A percentile compares a stretch with the other conserved stretches of the same genome.
phyloP scores from a whole-genome alignment of 2,888 invertebrate species.

The Ectemnius cavifrons region DNA sequence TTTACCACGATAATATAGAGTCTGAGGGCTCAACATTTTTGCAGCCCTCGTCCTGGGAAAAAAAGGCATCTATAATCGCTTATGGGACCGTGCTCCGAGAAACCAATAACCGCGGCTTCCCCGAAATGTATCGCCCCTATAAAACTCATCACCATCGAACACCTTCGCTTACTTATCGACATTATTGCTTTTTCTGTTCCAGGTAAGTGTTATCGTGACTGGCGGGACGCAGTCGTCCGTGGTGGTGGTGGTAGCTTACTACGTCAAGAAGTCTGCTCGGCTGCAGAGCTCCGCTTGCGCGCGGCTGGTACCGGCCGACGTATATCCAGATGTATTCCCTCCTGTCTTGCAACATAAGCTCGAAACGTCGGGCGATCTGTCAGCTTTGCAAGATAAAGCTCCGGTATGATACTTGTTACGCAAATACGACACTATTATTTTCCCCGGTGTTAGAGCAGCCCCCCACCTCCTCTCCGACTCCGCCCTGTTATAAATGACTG shows the following conservation, averaged over 20 bases:
- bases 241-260: constrained; percentile 24
- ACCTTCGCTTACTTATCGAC: not conserved
- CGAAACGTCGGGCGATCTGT: constrained; percentile 68
- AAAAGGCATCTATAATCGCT: no score
- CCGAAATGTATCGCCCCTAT: no score
- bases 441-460: constrained; percentile 37
- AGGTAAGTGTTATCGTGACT: constrained; percentile 60
- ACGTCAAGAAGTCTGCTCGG: constrained; percentile 28
- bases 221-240: no score
- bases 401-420: constrained; percentile 68
- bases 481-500: constrained; percentile 54
- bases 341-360: constrained; percentile 61
- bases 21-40: constrained; percentile 20
- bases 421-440: constrained; percentile 69
- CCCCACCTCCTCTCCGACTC: no score
- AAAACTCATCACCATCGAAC: not conserved
- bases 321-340: constrained; percentile 56
- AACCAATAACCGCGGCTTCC: constrained; percentile 12
- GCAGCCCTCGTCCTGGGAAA: constrained; percentile 23
- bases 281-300: constrained; percentile 27
- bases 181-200: constrained; percentile 32
- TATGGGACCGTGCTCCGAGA: not conserved
- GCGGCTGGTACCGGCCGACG: constrained; percentile 27
- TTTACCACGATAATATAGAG: constrained; percentile 54
- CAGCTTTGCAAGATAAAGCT: constrained; percentile 69